A percentile compares a stretch with the other conserved stretches of the same genome.
These are phyloP conservation scores for Epistrophe grossulariae DNA, from an alignment of 2,888 invertebrate species.

Conservation along the genomic window DNA sequence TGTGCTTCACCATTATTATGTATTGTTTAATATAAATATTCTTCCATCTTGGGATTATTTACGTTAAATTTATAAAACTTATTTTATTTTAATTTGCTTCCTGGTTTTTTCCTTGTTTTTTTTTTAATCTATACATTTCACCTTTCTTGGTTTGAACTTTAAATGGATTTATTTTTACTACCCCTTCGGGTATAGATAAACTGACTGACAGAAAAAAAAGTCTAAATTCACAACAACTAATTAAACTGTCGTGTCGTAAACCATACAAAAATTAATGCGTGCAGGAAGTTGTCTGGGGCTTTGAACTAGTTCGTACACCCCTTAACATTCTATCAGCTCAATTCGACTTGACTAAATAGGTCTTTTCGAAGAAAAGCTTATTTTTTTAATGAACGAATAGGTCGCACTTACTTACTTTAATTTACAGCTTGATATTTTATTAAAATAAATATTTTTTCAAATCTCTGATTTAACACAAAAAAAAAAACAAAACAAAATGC, in stretches of 20 bases:
- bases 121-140: conserved; percentile 21
- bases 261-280: conserved; percentile 49
- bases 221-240: conserved; percentile 15
- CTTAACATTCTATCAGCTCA: neutral
- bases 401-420: neutral
- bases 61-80: neutral
- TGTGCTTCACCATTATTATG: no score
- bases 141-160: conserved; percentile 54
- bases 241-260: conserved; percentile 28
- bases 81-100: neutral
- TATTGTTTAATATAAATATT: no score
- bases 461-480: no score
- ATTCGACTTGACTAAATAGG: conserved; percentile 40
- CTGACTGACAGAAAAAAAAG: neutral
- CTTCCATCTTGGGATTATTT: no score
- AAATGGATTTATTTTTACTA: conserved; percentile 48
- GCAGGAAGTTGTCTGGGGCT: conserved; percentile 61
- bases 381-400: neutral
- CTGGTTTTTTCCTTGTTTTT: neutral
- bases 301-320: conserved; percentile 25
- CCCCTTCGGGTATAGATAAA: neutral
- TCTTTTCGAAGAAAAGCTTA: conserved; percentile 29
- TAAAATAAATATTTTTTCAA: no score
- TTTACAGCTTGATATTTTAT: neutral
- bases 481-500: no score